These are phyloP conservation scores for Dendrocopos noguchii DNA, from an alignment of 2,113 vertebrate species.

Conservation along the genomic window DNA sequence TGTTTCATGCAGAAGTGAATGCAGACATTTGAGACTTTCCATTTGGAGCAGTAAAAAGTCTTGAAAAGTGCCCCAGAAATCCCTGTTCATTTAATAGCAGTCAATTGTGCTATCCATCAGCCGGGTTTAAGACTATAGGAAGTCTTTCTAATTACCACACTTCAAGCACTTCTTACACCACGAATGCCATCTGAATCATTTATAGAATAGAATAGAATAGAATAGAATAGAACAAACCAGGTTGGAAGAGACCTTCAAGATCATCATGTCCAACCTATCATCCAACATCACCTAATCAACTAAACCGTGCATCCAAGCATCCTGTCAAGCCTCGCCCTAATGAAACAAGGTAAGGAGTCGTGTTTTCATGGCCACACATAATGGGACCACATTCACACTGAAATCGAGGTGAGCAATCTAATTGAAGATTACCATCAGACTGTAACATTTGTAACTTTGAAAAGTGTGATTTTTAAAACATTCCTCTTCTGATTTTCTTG, in stretches of 20 bases:
- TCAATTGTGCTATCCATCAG: slow-evolving; percentile 27
- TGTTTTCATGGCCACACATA: slow-evolving; percentile 57
- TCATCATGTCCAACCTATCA: no score
- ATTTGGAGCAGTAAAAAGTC: slow-evolving; percentile 54
- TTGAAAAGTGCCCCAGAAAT: slow-evolving; percentile 56
- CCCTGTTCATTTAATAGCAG: slow-evolving; percentile 28
- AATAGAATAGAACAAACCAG: no score
- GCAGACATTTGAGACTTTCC: slow-evolving; percentile 66
- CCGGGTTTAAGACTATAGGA: slow-evolving; percentile 56
- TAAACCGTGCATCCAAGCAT: no score
- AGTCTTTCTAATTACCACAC: slow-evolving; percentile 48
- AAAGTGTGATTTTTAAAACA: slow-evolving; percentile 47
- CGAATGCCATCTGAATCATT: slow-evolving; percentile 25
- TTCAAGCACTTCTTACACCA: slow-evolving; percentile 32
- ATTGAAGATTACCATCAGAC: slow-evolving; percentile 25
- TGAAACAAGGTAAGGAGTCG: slow-evolving; percentile 18
- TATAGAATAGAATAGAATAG: no score
- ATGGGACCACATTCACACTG: slow-evolving; percentile 14
- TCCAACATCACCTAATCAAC: no score
- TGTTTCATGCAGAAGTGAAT: slow-evolving; percentile 71
- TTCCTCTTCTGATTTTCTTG: slow-evolving; percentile 63
- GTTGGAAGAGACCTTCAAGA: no score
- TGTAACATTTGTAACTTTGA: slow-evolving; percentile 38
- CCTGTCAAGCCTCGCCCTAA: no score
- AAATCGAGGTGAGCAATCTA: slow-evolving; percentile 28